A percentile compares a stretch with the other conserved stretches of the same genome.
phyloP scores from a whole-genome alignment of 2,888 invertebrate species.

The Epicampocera succincta region DNA sequence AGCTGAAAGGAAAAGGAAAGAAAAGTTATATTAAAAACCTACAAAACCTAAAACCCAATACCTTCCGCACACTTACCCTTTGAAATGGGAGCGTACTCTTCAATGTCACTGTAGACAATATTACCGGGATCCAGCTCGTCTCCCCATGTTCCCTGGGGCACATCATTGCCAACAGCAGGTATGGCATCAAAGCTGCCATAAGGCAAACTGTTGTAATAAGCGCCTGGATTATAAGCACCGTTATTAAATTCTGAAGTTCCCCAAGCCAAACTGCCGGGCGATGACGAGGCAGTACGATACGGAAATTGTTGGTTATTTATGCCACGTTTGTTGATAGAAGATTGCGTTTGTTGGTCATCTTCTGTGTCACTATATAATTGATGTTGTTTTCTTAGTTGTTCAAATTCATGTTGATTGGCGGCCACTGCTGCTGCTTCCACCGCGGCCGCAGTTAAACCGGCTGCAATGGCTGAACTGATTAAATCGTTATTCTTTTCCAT shows the following conservation, averaged over 20 bases:
- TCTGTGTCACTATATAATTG: conserved; percentile 68
- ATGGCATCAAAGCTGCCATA: conserved; percentile 66
- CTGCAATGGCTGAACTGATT: conserved; percentile 72
- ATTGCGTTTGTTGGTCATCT: conserved; percentile 68
- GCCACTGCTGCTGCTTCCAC: conserved; percentile 77
- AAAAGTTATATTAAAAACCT: background rate
- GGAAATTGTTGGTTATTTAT: conserved; percentile 75
- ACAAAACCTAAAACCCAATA: conserved; percentile 65
- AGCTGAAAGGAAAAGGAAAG: conserved; percentile 48
- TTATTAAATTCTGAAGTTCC: conserved; percentile 40
- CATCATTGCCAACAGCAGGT: conserved; percentile 65
- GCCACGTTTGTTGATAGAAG: conserved; percentile 78
- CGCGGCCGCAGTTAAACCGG: conserved; percentile 74
- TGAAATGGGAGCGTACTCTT: conserved; percentile 78
- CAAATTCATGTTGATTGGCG: conserved; percentile 72
- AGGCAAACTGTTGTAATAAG: conserved; percentile 68
- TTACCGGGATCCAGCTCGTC: conserved; percentile 79
- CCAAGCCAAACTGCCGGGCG: conserved; percentile 16
- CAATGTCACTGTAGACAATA: conserved; percentile 77
- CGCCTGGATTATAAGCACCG: conserved; percentile 52
- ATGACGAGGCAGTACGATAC: conserved; percentile 36
- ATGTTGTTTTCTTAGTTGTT: conserved; percentile 71
- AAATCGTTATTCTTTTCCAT: conserved; percentile 73
- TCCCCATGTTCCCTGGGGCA: conserved; percentile 78
- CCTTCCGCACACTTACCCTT: conserved; percentile 70